These are phyloP conservation scores for Cacatua alba DNA, from an alignment of 2,113 vertebrate genomes.

Conservation along the genomic window DNA sequence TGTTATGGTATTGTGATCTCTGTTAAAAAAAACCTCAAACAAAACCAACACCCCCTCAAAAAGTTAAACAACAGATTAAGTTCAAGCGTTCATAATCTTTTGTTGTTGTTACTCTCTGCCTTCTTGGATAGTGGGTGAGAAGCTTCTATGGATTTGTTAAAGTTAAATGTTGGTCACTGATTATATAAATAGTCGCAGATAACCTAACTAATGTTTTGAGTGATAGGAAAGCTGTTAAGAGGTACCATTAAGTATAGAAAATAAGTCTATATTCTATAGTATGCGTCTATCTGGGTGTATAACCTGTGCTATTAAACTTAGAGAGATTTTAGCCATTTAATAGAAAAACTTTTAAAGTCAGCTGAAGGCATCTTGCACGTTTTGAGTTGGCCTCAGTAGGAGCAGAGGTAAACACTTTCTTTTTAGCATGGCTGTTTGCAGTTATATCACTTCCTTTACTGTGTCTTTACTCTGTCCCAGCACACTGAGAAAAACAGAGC, in stretches of 20 bases:
- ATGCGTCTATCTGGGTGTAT: accelerated
- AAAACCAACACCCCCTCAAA: neutral
- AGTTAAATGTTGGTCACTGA: neutral
- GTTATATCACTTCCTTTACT: neutral
- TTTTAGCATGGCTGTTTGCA: neutral
- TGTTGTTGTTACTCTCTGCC: neutral
- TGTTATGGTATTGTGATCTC: neutral
- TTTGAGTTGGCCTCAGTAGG: neutral
- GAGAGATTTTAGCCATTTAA: neutral
- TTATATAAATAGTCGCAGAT: neutral
- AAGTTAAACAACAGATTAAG: neutral
- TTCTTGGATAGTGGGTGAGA: neutral
- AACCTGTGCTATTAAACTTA: neutral
- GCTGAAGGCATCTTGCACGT: neutral
- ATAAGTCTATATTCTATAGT: neutral
- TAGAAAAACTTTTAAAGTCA: neutral
- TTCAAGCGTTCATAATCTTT: neutral
- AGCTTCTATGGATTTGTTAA: neutral
- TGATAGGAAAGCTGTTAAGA: neutral
- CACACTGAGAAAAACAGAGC: neutral
- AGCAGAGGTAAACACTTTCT: neutral
- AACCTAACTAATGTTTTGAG: neutral
- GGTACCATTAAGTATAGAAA: neutral
- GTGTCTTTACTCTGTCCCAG: neutral
- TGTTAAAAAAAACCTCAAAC: neutral